Base-by-base conservation (phyloP, 2,113 vertebrate species). In the Entelurus aequoreus region DNA sequence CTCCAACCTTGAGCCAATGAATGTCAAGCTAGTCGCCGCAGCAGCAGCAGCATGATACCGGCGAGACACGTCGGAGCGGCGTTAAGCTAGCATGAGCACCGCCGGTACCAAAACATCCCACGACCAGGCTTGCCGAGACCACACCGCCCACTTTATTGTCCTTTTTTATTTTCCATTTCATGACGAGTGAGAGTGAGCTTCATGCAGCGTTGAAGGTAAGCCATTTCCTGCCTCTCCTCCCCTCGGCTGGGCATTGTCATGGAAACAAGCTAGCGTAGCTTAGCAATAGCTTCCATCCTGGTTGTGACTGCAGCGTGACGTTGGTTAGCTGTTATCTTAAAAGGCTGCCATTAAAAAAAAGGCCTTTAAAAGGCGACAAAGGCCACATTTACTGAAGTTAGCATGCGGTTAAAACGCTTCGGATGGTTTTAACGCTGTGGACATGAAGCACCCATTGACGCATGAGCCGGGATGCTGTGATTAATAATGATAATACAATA, bases 181-280 rank as follows among this genome's bases (percentile, higher is more conserved):
- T 62, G 42, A 67, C 49, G 79, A 78, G 78, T 49, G 86, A 86
- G 86, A 81, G 66, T 71, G 72, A 74, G 63, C 71, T 49, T 36
- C 68, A 73, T 54, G 15, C 47, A 16, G 35, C 38, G 48, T 54
- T 52, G 48, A 73, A 77, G 84, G 87, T 89, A 82, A 78, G 82
- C 8, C n/a, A 9, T 9, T 38, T 64, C 11, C 15, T 2, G 2
- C 1, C 9, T 4, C 15, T 11, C 4, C 7, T 16, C 37, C 8
- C 12, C 37, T 44, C n/a, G 19, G 48, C 56, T 14, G 19, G 44
- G 54, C 12, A 59, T 71, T 60, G 71, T 68, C 59, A 64, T 63
- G 54, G 56, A 48, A 63, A 73, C 63, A 64, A 44, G 21, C 49
- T 38, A 48, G 47, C 5, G 10, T 51, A 36, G 4, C 0, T 19